Evolutionary conservation across 1,140 invertebrate genomes (phyloP), one percentile per base, ranked within the genome.

Genomic region (Antheraea mylitta): DNA sequence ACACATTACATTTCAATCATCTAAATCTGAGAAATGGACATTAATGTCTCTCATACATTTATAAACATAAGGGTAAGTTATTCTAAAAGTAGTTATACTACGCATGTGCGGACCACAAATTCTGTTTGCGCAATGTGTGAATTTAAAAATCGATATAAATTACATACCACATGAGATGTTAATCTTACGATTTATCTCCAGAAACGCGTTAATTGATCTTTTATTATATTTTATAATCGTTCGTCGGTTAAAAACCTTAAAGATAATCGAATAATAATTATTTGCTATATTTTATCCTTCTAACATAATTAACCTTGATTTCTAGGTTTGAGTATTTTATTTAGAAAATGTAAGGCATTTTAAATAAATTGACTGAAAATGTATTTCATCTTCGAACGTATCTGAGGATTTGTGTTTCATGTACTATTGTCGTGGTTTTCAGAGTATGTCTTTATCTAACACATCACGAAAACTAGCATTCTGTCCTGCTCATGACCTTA

Each of bases 401-500:
- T 78, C 67, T 18, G 10, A 61, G 48, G 63, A 72, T 18, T 30
- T 42, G 58, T 66, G 69, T 68, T 62, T 67, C 74, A 66, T 79
- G 64, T 74, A 77, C 53, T 42, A 68, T 77, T 76, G 71, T 72
- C 75, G 79, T 77, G 75, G 75, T 79, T 67, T 75, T 74, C 61
- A 70, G 9, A 63, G 18, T 64, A 65, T 62, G 66, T 81, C 75
- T 75, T 71, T 76, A 76, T 77, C 61, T 67, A 58, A 18, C 68
- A 16, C 60, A 22, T 61, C 16, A 30, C 18, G 30, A 62, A 73
- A 69, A 62, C 64, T 8, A 67, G 60, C 70, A 64, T 69, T 61
- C 64, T 66, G 66, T 86, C 85, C 70, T 73, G 80, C 76, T 84
- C 73, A 77, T 89, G 85, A 87, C 87, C 84, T 87, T 89, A 89